Evolutionary conservation across 2,113 vertebrate genomes (phyloP), one percentile per base, ranked within the genome.

Genomic region (Chamaea fasciata): DNA sequence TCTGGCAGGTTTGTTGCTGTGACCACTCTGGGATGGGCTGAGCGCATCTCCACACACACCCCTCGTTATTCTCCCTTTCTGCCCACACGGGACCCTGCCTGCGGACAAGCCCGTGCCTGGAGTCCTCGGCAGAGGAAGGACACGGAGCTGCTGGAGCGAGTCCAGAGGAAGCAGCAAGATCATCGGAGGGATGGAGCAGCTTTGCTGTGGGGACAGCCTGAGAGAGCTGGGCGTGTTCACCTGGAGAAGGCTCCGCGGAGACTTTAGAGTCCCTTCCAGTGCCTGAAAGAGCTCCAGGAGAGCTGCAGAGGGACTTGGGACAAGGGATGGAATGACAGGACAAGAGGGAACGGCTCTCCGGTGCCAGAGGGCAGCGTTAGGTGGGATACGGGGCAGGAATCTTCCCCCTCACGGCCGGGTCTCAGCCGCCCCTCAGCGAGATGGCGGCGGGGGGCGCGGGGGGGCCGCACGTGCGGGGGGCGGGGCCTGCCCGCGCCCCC

Each of bases 301-400:
- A n/a, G 21, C 55, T 57, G 55, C 33, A 57, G 33, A n/a, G 13
- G 13, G 44, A 46, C 44, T 46, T 19, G 46, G 46, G 30, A 33
- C 19, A 39, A 15, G 46, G 23, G 10, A 1, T 13, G 15, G 14
- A 53, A 5, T 0, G 37, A 22, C 33, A 69, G 27, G 23, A 13
- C 46, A 46, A 33, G 39, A 27, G 3, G 19, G n/a, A 65, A 71
- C 1, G 33, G 16, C 10, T 31, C 15, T 42, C 21, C n/a, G 5
- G 10, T 13, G 41, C 9, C 77, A 3, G 27, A 35, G 15, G 12
- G 20, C 80, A 84, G 41, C 5, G 19, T 3, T 5, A 10, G 23
- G 12, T 1, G 59, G 17, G 23, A 13, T 3, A 28, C 0, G 0
- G 42, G 4, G 13, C 52, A 47, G 5, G 1, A 19, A 15, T 0